phyloP scores from a whole-genome alignment of 2,113 vertebrate genomes.

The Sturnira hondurensis region DNA sequence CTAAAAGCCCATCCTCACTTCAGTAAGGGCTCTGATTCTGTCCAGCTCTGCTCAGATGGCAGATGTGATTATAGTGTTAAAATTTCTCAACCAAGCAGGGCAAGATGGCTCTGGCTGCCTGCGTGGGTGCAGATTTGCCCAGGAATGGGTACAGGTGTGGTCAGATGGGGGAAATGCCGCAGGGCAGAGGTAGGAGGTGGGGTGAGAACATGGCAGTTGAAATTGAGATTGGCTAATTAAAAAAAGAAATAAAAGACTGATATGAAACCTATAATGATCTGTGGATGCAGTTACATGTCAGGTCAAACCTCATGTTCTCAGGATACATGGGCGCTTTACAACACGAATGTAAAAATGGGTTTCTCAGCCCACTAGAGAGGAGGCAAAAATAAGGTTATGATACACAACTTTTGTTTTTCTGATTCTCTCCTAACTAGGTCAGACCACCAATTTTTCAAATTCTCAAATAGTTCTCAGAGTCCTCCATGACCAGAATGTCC shows the following conservation, averaged over 20 bases:
- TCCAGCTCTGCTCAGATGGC: not conserved
- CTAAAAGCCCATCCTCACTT: not conserved
- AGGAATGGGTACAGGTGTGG: not conserved
- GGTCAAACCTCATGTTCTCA: not conserved
- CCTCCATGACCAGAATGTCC: not conserved
- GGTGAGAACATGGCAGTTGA: not conserved
- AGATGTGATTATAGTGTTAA: not conserved
- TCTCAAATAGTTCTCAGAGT: not conserved
- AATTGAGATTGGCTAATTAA: not conserved
- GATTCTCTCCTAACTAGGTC: not conserved
- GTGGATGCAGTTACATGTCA: not conserved
- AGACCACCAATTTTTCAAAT: not conserved
- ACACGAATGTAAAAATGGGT: not conserved
- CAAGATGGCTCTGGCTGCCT: not conserved
- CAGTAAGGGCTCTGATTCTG: not conserved
- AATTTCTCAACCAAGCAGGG: not conserved
- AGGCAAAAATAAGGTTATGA: not conserved
- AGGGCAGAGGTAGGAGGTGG: not conserved
- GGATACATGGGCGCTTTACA: not conserved
- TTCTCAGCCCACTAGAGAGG: not conserved
- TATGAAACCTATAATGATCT: not conserved
- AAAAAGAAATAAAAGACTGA: not conserved
- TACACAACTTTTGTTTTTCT: slow-evolving; percentile 6
- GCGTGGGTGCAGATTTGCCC: not conserved
- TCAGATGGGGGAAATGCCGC: not conserved